Conservation (phyloP, 2,797 vertebrate genomes). For the Austrolebias charrua region DNA sequence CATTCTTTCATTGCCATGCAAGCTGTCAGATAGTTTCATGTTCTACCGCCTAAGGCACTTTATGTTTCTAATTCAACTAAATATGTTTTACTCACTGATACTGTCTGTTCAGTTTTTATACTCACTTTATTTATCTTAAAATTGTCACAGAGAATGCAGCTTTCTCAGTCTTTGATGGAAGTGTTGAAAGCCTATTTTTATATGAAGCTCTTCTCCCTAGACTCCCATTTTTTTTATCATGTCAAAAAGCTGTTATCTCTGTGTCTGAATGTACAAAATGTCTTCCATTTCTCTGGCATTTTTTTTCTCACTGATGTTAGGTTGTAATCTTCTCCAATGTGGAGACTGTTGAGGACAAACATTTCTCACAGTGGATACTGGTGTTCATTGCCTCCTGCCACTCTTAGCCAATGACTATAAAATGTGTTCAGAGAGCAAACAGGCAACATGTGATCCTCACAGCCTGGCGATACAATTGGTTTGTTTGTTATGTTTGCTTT, state of each 20-base stretch:
- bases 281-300: constrained; percentile 12
- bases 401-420: constrained; percentile 12
- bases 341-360: constrained; percentile 24
- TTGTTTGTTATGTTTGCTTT: constrained; percentile 8
- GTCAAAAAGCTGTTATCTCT: constrained; percentile 2
- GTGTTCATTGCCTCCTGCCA: constrained; percentile 12
- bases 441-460: constrained; percentile 33
- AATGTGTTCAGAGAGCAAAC: constrained; percentile 31
- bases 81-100: constrained; percentile 36
- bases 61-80: constrained; percentile 34
- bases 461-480: constrained; percentile 2
- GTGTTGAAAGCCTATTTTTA: constrained; percentile 16
- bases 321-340: constrained; percentile 17
- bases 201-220: constrained; percentile 14
- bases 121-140: constrained; percentile 28
- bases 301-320: constrained; percentile 23
- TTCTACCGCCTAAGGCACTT: constrained; percentile 34
- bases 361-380: constrained; percentile 15
- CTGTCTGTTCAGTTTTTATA: constrained; percentile 29
- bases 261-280: constrained; percentile 14
- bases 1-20: constrained; percentile 31
- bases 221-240: constrained; percentile 7
- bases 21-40: constrained; percentile 24
- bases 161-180: constrained; percentile 6
- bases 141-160: constrained; percentile 9